Percentiles rank a stretch among this genome's conserved stretches.
These are phyloP conservation scores for Phalacrocorax pelagicus DNA, from an alignment of 2,113 vertebrate species.

Conservation along the genomic window DNA sequence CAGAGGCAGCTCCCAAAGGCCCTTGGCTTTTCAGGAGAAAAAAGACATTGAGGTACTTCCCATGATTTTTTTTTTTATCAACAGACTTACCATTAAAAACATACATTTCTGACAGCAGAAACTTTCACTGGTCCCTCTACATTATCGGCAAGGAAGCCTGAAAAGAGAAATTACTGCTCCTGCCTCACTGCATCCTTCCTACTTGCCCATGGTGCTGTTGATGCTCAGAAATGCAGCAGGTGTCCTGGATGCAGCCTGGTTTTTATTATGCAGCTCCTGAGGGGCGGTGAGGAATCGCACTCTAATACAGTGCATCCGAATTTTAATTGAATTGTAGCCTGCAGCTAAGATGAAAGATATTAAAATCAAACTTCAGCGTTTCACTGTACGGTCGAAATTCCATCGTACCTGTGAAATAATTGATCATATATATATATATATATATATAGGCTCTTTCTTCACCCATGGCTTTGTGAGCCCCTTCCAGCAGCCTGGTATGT, in stretches of 20 bases:
- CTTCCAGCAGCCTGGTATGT: not conserved
- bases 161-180: not conserved
- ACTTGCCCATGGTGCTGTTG: not conserved
- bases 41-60: not conserved
- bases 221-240: not conserved
- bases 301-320: slow-evolving; percentile 23
- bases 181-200: not conserved
- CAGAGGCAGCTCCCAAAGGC: not conserved
- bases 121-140: not conserved
- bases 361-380: slow-evolving; percentile 43
- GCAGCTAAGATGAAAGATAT: slow-evolving; percentile 42
- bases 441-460: not conserved
- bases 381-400: slow-evolving; percentile 2
- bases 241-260: not conserved
- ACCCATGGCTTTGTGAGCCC: not conserved
- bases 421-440: not conserved
- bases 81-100: not conserved
- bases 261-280: not conserved
- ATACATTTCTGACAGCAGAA: not conserved
- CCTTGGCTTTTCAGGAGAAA: not conserved
- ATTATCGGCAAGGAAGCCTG: not conserved
- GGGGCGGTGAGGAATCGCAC: not conserved
- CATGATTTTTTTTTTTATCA: not conserved
- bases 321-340: slow-evolving; percentile 57
- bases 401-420: slow-evolving; percentile 20